Conservation (phyloP, 2,888 invertebrate species). For the Philereme vetulata region DNA sequence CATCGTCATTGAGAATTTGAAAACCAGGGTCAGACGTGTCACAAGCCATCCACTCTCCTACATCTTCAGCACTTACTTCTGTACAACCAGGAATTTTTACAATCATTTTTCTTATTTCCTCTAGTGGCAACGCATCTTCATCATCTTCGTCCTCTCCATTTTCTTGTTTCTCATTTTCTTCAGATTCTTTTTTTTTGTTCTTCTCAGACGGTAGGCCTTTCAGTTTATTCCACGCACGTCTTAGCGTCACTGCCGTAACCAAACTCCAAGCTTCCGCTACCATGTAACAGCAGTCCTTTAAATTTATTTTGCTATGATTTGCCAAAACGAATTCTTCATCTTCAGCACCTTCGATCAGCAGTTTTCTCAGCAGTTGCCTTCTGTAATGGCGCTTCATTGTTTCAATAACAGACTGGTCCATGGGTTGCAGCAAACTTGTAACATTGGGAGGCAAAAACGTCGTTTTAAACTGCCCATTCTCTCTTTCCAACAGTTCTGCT, state of each 20-base stretch:
- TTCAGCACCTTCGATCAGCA: slow-evolving; percentile 27
- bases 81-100: no score
- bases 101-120: no score
- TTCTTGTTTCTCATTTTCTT: slow-evolving; percentile 1
- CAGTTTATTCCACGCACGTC: slow-evolving; percentile 29
- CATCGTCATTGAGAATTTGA: slow-evolving; percentile 11
- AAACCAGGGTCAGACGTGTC: not conserved
- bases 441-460: slow-evolving; percentile 38
- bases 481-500: slow-evolving; percentile 34
- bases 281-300: slow-evolving; percentile 28
- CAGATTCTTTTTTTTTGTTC: slow-evolving; percentile 5
- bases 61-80: no score
- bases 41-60: no score
- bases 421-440: slow-evolving; percentile 37
- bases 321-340: slow-evolving; percentile 29
- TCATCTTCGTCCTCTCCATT: no score
- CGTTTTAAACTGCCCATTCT: slow-evolving; percentile 34
- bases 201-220: no score
- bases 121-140: no score
- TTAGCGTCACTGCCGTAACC: slow-evolving; percentile 36
- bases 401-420: slow-evolving; percentile 35
- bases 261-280: slow-evolving; percentile 19
- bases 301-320: slow-evolving; percentile 24
- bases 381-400: slow-evolving; percentile 37
- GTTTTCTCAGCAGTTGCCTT: slow-evolving; percentile 31